Evolutionary conservation across 2,888 invertebrate genomes (phyloP), one percentile per base, ranked within the genome.

Genomic region (Bembecia ichneumoniformis): DNA sequence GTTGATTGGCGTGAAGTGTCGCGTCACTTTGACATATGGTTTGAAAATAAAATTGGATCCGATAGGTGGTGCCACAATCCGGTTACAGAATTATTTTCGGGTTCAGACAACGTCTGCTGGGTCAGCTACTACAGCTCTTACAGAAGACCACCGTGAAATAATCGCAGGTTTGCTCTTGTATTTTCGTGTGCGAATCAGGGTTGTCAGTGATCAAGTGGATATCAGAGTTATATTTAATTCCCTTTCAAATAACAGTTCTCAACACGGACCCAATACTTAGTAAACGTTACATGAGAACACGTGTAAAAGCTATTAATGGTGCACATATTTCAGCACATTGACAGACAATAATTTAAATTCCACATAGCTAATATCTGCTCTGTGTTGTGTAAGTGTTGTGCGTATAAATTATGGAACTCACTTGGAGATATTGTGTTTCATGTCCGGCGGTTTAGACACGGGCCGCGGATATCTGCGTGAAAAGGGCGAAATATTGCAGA

Each of bases 401-500:
- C 70, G 66, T 78, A 79, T 84, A 84, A 87, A 81, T 84, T 81
- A 84, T 80, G 73, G 77, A 71, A 74, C 73, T 75, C 73, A 75
- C 75, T 75, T 68, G 69, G 64, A 68, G 77, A 83, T 87, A 86
- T 87, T 84, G 84, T 82, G 81, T 87, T 86, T 82, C 86, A 82
- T 76, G 84, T 86, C 83, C 80, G 75, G 75, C 77, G 77, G 77
- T 74, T 83, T 81, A 78, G 84, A 84, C 84, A 79, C 75, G 82
- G 75, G 69, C 74, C 71, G 72, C 60, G 76, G 82, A 79, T 86
- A 83, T 83, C 82, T 81, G 80, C 77, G 81, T 82, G 84, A 86
- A 86, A 83, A 86, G 82, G 82, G 82, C 86, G 75, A 86, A 84
- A 84, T 86, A 87, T 87, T 82, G 86, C 82, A 83, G 77, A 82